Evolutionary conservation across 2,888 invertebrate species (phyloP), one percentile per base, ranked within the genome.

Genomic region (Ferrisia virgata): DNA sequence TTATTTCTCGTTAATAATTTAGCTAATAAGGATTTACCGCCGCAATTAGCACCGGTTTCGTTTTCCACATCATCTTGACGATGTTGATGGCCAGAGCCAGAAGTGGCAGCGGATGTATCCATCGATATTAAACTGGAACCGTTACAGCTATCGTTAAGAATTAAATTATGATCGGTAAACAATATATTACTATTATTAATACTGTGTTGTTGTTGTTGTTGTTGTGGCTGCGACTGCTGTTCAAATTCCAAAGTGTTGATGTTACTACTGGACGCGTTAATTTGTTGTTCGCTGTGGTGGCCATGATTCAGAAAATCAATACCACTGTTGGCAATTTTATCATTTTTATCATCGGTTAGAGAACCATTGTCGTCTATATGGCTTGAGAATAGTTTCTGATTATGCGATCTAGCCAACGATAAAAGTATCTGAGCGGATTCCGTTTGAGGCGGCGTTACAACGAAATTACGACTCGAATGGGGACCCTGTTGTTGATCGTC

Each of bases 401-500:
- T 69, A 40, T 36, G 69, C 15, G 85, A 85, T 40, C 87, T 87
- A 58, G 88, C 87, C 13, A 88, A 85, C 11, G 87, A 87, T 22
- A 88, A 86, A 80, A 88, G 86, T 36, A 88, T 87, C 85, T 87
- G 87, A 40, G 88, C 88, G 6, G 88, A 86, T 53, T 88, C 88
- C 9, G 87, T 86, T 64, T 87, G 87, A 28, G 86, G 86, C 64
- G 85, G 85, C 69, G 85, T 85, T n/a, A 85, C 69, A n/a, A 82
- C 82, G 72, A 82, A 82, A 18, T 82, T 72, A 43, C 82, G 82
- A 43, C 43, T 43, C 18, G 82, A 40, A 31, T 82, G 82, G 9
- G n/a, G 18, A 9, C 22, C 13, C 22, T 64, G 9, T 9, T 25
- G 28, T 2, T 47, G 47, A 5, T 47, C 47, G 18, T 47, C 47